Base-by-base conservation (phyloP, 1,140 invertebrate species). In the Hyles euphorbiae region DNA sequence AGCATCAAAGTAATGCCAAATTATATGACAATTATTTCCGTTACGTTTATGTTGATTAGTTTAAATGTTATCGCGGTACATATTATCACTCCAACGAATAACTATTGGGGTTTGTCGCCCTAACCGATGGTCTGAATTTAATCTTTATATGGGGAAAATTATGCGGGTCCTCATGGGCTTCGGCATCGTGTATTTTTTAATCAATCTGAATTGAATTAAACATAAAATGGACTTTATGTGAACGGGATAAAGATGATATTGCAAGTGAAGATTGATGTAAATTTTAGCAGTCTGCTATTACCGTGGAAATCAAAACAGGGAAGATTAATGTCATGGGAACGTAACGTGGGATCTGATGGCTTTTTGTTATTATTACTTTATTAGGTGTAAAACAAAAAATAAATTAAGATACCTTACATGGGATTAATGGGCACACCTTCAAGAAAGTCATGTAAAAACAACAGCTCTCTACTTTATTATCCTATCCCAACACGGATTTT, bases 261-360 rank as follows among this genome's bases (percentile, higher is more conserved):
- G 8, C 36, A 40, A 5, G 36, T 7, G 22, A 40, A 5, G 36
- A 5, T 40, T 40, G 36, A 5, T 5, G 36, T 40, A 40, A 40
- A 40, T 65, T 69, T 76, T 74, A 63, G 72, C 76, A 76, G 78
- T 78, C 68, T 71, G 64, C 65, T 65, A 70, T 76, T 75, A 75
- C 73, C 73, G 58, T 67, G 67, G 69, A 76, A 84, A 84, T 83
- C 77, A 82, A 81, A 86, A 80, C 74, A 76, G 73, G 68, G 72
- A 76, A 81, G 76, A 82, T 83, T 81, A 72, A 86, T 81, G 73
- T 65, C 73, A 76, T 83, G 80, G 80, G 78, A 83, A 83, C 70
- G 40, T 58, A 58, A 61, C 68, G 68, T 74, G 74, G 68, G 66
- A 80, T 65, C 56, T 68, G 57, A 72, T 64, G 58, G 34, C 34